Evolutionary conservation across 2,888 invertebrate species (phyloP).

Genomic region (Yponomeuta malinellus): DNA sequence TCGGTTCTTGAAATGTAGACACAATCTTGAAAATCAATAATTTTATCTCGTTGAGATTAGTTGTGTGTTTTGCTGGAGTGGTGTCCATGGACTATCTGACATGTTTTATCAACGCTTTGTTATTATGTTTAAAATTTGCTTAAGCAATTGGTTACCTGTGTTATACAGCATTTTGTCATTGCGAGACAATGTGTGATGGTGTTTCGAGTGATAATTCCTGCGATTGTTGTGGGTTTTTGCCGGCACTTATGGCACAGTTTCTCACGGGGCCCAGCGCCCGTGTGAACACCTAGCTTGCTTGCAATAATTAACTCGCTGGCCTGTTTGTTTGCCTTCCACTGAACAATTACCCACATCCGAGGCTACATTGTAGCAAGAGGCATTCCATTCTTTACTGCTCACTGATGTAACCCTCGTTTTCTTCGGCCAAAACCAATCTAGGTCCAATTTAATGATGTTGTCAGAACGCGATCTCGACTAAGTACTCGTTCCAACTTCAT

Average conservation of each 20-base stretch:
- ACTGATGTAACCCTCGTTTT: constrained; percentile 46
- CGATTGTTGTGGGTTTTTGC: background rate
- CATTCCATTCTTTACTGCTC: constrained; percentile 56
- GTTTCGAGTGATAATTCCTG: constrained; percentile 7
- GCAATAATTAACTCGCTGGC: constrained; percentile 37
- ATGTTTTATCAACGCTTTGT: background rate
- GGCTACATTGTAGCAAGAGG: constrained; percentile 57
- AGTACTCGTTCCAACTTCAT: constrained; percentile 28
- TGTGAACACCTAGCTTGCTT: constrained; percentile 46
- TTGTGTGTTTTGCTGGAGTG: background rate
- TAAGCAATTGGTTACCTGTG: constrained; percentile 25
- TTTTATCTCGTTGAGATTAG: background rate
- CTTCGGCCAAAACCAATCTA: constrained; percentile 32
- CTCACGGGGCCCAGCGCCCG: constrained; percentile 25
- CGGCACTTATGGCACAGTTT: constrained; percentile 7
- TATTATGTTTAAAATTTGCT: constrained; percentile 31
- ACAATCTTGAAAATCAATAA: background rate
- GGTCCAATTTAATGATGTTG: constrained; percentile 29
- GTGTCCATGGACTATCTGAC: background rate
- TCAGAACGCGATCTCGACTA: constrained; percentile 43
- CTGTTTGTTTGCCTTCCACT: constrained; percentile 32
- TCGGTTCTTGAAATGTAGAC: background rate
- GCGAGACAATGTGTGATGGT: constrained; percentile 30
- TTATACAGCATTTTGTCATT: constrained; percentile 45
- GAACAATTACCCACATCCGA: constrained; percentile 55